phyloP scores from a whole-genome alignment of 30 jellyfish, hydroid and myxozoan genomes.

The Catostylus mosaicus region DNA sequence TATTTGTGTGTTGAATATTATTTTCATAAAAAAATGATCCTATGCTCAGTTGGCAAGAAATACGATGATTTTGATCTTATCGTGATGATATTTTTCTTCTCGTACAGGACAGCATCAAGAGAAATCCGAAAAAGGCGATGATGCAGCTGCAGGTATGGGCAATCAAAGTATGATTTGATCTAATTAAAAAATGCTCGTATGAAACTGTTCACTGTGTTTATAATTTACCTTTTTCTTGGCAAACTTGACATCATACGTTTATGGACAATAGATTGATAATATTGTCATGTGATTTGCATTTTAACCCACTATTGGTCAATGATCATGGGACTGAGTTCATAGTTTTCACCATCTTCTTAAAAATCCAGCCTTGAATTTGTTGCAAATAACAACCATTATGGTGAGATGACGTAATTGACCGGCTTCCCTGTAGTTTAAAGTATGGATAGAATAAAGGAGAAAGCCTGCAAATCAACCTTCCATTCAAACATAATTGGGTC shows the following conservation, averaged over 20 bases:
- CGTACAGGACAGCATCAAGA: constrained; percentile 16
- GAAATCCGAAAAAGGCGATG: constrained; percentile 21
- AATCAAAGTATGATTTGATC: too few species aligned
- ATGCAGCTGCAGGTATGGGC: constrained; percentile 2
- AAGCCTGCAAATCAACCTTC: too few species aligned
- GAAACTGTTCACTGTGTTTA: not conserved
- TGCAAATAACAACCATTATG: too few species aligned
- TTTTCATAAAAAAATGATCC: not conserved
- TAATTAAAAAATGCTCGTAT: not conserved
- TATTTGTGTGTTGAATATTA: not conserved
- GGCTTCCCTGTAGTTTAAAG: too few species aligned
- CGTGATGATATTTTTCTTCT: not conserved
- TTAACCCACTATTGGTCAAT: not conserved
- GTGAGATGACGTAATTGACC: too few species aligned
- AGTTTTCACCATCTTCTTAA: too few species aligned
- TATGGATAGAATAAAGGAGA: too few species aligned
- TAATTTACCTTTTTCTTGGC: not conserved
- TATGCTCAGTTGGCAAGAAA: not conserved
- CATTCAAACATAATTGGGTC: too few species aligned
- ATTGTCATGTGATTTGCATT: not conserved
- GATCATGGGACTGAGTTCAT: not conserved
- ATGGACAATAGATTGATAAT: too few species aligned
- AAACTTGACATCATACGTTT: not conserved
- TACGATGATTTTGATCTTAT: not conserved
- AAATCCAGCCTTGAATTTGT: too few species aligned